A percentile compares a stretch with the other conserved stretches of the same genome.
Evolutionary conservation across 2,113 vertebrate species (phyloP).

Genomic region (Epinephelus lanceolatus): DNA sequence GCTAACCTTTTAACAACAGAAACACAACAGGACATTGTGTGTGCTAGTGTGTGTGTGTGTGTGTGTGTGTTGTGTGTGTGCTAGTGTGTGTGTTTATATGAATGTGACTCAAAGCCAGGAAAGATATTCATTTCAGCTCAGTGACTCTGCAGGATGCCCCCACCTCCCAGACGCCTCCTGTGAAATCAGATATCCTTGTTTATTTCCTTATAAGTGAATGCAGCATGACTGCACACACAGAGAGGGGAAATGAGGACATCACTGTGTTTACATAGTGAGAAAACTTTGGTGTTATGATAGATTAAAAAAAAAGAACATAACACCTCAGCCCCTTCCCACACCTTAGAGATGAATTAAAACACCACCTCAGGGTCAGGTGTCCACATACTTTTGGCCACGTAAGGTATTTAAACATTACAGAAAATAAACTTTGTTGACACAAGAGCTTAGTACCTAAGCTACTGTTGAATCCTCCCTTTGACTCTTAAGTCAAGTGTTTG

Average conservation of each 20-base stretch:
- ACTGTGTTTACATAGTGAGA: neutral
- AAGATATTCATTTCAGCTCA: neutral
- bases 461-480: too few relatives aligned
- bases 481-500: too few relatives aligned
- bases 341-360: neutral
- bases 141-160: neutral
- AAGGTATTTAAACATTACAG: neutral
- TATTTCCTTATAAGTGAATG: neutral
- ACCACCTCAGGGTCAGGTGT: neutral
- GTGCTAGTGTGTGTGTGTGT: neutral
- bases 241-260: neutral
- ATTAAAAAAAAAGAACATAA: rapidly evolving
- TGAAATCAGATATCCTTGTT: neutral
- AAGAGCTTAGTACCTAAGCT: neutral
- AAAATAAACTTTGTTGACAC: neutral
- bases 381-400: rapidly evolving
- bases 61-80: neutral
- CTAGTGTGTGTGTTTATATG: neutral
- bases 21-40: neutral
- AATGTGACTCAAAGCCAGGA: neutral
- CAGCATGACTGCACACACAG: neutral
- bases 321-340: neutral
- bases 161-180: neutral
- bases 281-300: too few relatives aligned
- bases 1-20: neutral